Evolutionary conservation across 2,888 invertebrate species (phyloP).

Genomic region (Orthosia gothica): DNA sequence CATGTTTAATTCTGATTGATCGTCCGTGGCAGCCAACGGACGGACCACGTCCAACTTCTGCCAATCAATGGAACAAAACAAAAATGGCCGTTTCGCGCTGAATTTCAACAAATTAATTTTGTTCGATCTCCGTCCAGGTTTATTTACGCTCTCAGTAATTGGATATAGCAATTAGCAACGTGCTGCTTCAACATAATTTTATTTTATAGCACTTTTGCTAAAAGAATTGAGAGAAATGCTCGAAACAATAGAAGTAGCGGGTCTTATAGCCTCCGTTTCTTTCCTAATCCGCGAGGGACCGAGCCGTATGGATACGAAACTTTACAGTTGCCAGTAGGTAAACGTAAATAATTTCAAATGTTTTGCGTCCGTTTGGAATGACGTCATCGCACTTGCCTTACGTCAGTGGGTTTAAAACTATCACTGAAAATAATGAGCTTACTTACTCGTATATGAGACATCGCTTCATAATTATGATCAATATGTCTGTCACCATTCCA

Average conservation of each 20-base stretch:
- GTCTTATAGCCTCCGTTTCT: constrained; percentile 2
- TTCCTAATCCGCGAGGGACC: constrained; percentile 8
- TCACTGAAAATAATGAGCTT: constrained; percentile 28
- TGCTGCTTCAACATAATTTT: neutral
- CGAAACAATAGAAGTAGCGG: neutral
- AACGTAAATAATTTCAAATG: constrained; percentile 38
- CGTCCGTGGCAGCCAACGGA: neutral
- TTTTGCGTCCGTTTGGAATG: constrained; percentile 13
- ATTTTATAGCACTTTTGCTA: constrained; percentile 1
- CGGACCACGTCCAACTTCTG: constrained; percentile 10
- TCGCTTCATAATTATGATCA: constrained; percentile 5
- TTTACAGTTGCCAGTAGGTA: neutral
- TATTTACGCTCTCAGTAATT: constrained; percentile 26
- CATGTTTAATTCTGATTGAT: constrained; percentile 44
- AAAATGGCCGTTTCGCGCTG: neutral
- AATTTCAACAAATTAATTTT: constrained; percentile 37
- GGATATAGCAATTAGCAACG: constrained; percentile 16
- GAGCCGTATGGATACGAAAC: constrained; percentile 12
- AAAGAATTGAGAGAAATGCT: neutral
- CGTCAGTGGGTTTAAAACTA: constrained; percentile 30
- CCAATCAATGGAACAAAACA: constrained; percentile 33
- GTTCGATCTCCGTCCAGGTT: constrained; percentile 3
- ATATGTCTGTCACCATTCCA: neutral
- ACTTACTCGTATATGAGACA: constrained; percentile 4
- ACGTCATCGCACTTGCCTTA: constrained; percentile 37